A percentile compares a stretch with the other conserved stretches of the same genome.
These are phyloP conservation scores for Leuctra nigra DNA, from an alignment of 2,888 invertebrate species.

Conservation along the genomic window DNA sequence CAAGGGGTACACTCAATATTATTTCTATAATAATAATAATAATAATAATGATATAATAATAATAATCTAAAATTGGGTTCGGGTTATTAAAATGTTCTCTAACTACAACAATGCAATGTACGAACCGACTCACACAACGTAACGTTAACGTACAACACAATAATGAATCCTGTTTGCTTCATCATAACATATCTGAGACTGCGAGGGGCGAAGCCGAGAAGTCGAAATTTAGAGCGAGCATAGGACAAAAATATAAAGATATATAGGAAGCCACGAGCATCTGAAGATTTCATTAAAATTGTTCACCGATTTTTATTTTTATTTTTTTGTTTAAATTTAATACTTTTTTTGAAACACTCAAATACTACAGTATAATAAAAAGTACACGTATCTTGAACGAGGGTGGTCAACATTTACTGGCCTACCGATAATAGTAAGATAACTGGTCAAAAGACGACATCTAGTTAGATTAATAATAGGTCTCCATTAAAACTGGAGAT, in stretches of 20 bases:
- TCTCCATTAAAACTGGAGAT: slow-evolving; percentile 21
- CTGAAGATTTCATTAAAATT: slow-evolving; percentile 27
- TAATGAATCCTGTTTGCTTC: background rate
- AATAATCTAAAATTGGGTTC: slow-evolving; percentile 25
- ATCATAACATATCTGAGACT: background rate
- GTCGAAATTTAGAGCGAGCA: slow-evolving; percentile 25
- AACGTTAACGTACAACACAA: background rate
- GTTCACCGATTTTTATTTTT: no score
- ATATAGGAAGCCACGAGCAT: slow-evolving; percentile 33
- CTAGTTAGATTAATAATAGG: slow-evolving; percentile 23
- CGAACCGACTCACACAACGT: slow-evolving; percentile 25
- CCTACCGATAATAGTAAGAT: slow-evolving; percentile 24
- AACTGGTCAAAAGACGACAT: slow-evolving; percentile 31
- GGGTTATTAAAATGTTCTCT: slow-evolving; percentile 24
- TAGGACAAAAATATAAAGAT: slow-evolving; percentile 29
- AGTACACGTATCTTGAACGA: slow-evolving; percentile 26
- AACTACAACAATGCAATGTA: slow-evolving; percentile 27
- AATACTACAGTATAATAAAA: slow-evolving; percentile 23
- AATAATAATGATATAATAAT: background rate
- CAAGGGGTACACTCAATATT: slow-evolving; percentile 19
- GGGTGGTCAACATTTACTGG: slow-evolving; percentile 28
- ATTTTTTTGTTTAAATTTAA: slow-evolving; percentile 21
- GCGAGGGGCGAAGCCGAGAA: slow-evolving; percentile 24
- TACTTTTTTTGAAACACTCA: slow-evolving; percentile 23
- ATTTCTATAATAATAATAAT: no score